Base-by-base conservation (phyloP, 2,797 vertebrate genomes). In the Sebastes reedi region DNA sequence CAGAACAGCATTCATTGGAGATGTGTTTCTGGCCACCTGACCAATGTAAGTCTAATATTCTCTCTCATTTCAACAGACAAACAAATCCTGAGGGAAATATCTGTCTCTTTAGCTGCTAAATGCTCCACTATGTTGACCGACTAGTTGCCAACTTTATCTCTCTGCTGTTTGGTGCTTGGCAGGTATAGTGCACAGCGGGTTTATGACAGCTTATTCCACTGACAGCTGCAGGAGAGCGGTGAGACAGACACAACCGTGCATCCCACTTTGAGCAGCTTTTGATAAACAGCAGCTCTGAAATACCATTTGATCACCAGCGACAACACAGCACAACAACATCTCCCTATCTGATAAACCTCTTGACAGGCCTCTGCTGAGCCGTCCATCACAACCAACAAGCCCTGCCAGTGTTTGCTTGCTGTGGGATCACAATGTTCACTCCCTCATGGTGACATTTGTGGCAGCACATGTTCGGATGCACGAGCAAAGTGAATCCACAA, bases 401-500 rank as follows among this genome's bases (percentile, higher is more conserved):
- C 70, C 22, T 32, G 76, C 67, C 54, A 56, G 60, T 36, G 2
- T 73, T 39, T 14, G 8, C 77, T 5, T 5, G 72, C 60, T 3
- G 66, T 16, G 20, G 72, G 34, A 39, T 66, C 42, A 67, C 58
- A 71, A 42, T 58, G 65, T 84, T 78, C 61, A 32, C 75, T 56
- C 30, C 64, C 25, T 68, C 56, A 36, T 4, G 8, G 58, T 12
- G 59, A 80, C 58, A 85, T 24, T 68, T 75, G 14, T 4, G 36
- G 54, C 58, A 72, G 46, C 58, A 75, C 50, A 71, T 39, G 20
- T 70, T 58, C 25, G 55, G 24, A 68, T 50, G 4, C 32, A 72
- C 25, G 50, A 65, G 67, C 24, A 73, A 36, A 36, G 5, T 69
- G 32, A 79, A 52, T 66, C 56, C 22, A 52, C 66, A 75, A 80